These are phyloP conservation scores for Dromas ardeola DNA, from an alignment of 2,113 vertebrate genomes.

Conservation along the genomic window DNA sequence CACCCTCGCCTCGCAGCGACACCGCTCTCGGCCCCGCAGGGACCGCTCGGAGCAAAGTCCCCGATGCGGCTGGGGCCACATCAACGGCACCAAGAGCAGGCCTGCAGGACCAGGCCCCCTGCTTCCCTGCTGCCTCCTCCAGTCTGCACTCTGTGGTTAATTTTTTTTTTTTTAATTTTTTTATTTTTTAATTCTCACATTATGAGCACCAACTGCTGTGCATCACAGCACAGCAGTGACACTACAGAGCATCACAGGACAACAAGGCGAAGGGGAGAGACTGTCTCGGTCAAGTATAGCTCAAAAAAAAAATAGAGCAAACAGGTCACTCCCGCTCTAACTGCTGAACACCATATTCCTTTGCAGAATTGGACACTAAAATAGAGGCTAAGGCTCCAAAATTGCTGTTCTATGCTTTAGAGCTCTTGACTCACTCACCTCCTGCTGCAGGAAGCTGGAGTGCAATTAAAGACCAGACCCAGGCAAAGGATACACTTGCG, in stretches of 20 bases:
- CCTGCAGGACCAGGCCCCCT: background rate
- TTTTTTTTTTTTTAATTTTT: background rate
- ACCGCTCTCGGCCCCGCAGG: background rate
- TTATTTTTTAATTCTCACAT: background rate
- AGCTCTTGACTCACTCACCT: background rate
- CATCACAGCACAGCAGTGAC: background rate
- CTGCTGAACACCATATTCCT: background rate
- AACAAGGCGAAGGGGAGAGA: background rate
- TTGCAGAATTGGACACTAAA: background rate
- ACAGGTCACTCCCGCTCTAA: background rate
- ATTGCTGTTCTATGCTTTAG: background rate
- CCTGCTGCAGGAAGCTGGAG: background rate
- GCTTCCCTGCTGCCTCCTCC: rapidly evolving
- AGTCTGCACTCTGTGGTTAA: rapidly evolving
- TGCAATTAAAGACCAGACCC: background rate
- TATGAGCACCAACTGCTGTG: background rate
- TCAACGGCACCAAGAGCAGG: background rate
- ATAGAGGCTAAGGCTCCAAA: rapidly evolving
- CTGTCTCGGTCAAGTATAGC: background rate
- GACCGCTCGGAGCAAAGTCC: rapidly evolving
- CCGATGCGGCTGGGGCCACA: rapidly evolving
- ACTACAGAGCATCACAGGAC: background rate
- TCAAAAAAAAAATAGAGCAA: background rate
- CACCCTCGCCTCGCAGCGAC: background rate
- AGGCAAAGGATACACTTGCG: constrained; percentile 87